Evolutionary conservation across 2,888 invertebrate species (phyloP).

Genomic region (Saturnia pavonia): DNA sequence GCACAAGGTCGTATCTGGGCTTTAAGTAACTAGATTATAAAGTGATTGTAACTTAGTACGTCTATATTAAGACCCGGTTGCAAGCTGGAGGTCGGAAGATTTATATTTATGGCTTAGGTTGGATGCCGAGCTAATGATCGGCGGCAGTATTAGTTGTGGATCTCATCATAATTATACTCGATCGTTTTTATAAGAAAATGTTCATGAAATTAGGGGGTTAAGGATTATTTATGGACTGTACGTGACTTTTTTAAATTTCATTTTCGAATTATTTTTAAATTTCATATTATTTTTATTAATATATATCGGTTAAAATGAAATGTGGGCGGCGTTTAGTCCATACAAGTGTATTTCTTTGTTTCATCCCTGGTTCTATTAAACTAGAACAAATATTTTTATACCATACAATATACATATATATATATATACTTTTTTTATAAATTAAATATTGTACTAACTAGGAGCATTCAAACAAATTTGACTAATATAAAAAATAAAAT

Average conservation of each 20-base stretch:
- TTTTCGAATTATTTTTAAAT: not conserved
- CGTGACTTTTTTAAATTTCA: not conserved
- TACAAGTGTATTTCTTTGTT: too few species aligned
- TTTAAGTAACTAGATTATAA: slow-evolving; percentile 17
- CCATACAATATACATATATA: too few species aligned
- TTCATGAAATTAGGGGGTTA: slow-evolving; percentile 5
- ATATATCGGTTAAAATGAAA: too few species aligned
- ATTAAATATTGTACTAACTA: too few species aligned
- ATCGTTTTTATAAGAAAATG: slow-evolving; percentile 2
- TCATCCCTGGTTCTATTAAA: too few species aligned
- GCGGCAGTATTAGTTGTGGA: slow-evolving; percentile 1
- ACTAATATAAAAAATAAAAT: too few species aligned
- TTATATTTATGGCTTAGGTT: slow-evolving; percentile 6
- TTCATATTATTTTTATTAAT: not conserved
- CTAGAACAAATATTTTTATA: too few species aligned
- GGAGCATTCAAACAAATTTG: too few species aligned
- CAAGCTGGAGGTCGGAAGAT: slow-evolving; percentile 6
- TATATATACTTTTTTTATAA: too few species aligned
- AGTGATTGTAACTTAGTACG: slow-evolving; percentile 18
- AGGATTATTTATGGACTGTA: not conserved
- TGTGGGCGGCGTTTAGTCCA: too few species aligned
- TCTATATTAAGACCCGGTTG: slow-evolving; percentile 8
- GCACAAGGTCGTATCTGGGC: slow-evolving; percentile 32
- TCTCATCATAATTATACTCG: not conserved
- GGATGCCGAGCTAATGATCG: slow-evolving; percentile 5